phyloP scores from a whole-genome alignment of 1,140 invertebrate genomes.

The Melitaea cinxia region DNA sequence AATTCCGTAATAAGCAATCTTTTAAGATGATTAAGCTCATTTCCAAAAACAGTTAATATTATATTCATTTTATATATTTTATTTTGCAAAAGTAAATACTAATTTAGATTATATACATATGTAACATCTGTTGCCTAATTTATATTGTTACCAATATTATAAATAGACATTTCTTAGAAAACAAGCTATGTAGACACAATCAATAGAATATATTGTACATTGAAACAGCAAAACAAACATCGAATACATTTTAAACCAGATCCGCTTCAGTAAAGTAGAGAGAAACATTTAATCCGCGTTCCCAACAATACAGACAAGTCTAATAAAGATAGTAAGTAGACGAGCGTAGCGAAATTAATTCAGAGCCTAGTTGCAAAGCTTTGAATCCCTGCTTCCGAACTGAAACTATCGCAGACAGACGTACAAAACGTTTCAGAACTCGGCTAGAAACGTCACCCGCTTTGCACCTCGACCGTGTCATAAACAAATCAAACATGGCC shows the following conservation, averaged over 20 bases:
- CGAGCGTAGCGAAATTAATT: slow-evolving; percentile 47
- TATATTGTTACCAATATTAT: too few species aligned
- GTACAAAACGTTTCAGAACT: slow-evolving; percentile 43
- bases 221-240: not conserved
- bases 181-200: not conserved
- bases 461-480: slow-evolving; percentile 70
- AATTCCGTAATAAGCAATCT: not conserved
- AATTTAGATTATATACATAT: too few species aligned
- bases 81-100: too few species aligned
- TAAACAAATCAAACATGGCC: slow-evolving; percentile 81
- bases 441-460: slow-evolving; percentile 39
- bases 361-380: slow-evolving; percentile 39
- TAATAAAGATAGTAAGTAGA: slow-evolving; percentile 40
- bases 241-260: not conserved
- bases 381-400: slow-evolving; percentile 51
- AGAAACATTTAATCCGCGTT: slow-evolving; percentile 18
- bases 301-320: slow-evolving; percentile 25
- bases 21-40: not conserved
- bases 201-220: not conserved
- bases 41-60: not conserved
- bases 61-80: too few species aligned
- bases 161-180: too few species aligned
- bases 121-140: too few species aligned
- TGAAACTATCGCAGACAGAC: slow-evolving; percentile 23
- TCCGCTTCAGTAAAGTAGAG: slow-evolving; percentile 3